Evolutionary conservation across 2,797 vertebrate species (phyloP).

Genomic region (Sternotherus odoratus): DNA sequence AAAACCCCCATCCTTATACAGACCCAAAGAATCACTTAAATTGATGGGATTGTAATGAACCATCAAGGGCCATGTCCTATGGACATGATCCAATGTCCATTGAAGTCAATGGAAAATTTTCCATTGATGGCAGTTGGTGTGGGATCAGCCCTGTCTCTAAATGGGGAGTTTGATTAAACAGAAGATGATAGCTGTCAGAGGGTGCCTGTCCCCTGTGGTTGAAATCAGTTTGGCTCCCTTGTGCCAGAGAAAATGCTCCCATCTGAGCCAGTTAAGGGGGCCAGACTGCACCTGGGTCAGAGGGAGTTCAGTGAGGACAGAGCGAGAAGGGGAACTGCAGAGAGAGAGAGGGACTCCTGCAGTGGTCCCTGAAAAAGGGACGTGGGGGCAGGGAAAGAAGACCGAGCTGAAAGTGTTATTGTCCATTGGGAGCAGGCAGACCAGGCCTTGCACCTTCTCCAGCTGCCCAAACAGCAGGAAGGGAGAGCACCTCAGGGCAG

Average conservation of each 20-base stretch:
- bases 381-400: not conserved
- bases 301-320: not conserved
- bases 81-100: not conserved
- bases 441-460: not conserved
- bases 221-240: not conserved
- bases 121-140: not conserved
- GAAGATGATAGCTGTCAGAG: not conserved
- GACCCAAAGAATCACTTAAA: not conserved
- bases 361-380: not conserved
- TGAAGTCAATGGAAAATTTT: constrained; percentile 34
- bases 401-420: not conserved
- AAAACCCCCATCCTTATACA: not conserved
- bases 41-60: constrained; percentile 4
- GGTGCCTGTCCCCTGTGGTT: not conserved
- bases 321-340: not conserved
- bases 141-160: not conserved
- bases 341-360: not conserved
- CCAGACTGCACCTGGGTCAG: not conserved
- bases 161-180: not conserved
- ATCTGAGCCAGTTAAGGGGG: too few species aligned
- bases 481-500: not conserved
- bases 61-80: not conserved
- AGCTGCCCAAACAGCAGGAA: not conserved
- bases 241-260: not conserved
- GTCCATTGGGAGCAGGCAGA: not conserved